phyloP scores from a whole-genome alignment of 2,888 invertebrate genomes.

The Limnephilus marmoratus region DNA sequence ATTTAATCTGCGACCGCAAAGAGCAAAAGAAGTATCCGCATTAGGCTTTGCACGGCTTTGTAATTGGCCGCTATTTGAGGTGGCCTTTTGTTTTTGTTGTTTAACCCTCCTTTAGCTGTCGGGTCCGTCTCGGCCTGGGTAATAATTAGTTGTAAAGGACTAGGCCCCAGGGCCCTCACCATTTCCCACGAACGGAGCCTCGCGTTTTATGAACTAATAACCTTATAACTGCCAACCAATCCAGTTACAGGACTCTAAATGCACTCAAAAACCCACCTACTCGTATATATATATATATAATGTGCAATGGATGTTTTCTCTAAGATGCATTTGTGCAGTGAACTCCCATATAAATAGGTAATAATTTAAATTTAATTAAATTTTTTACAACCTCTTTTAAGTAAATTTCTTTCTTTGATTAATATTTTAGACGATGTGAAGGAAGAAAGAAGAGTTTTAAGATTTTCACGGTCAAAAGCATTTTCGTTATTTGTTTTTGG shows the following conservation, averaged over 20 bases:
- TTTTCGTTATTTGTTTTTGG: no score
- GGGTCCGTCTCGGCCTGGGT: background rate
- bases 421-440: no score
- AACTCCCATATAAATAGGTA: no score
- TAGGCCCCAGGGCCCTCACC: conserved; percentile 1
- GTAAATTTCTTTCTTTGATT: no score
- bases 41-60: conserved; percentile 17
- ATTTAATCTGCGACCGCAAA: conserved; percentile 6
- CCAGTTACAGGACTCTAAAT: background rate
- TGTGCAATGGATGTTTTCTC: no score
- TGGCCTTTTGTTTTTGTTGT: conserved; percentile 23
- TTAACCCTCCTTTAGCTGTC: background rate
- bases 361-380: no score
- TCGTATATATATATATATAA: no score
- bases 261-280: background rate
- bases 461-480: no score
- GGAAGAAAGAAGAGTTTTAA: no score
- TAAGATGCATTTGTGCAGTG: no score
- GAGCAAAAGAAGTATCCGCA: background rate
- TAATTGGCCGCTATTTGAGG: conserved; percentile 34
- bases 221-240: conserved; percentile 4
- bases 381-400: no score
- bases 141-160: conserved; percentile 14
- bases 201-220: conserved; percentile 11
- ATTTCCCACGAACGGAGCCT: conserved; percentile 7